Evolutionary conservation across 2,797 vertebrate genomes (phyloP).

Genomic region (Mycteria americana): DNA sequence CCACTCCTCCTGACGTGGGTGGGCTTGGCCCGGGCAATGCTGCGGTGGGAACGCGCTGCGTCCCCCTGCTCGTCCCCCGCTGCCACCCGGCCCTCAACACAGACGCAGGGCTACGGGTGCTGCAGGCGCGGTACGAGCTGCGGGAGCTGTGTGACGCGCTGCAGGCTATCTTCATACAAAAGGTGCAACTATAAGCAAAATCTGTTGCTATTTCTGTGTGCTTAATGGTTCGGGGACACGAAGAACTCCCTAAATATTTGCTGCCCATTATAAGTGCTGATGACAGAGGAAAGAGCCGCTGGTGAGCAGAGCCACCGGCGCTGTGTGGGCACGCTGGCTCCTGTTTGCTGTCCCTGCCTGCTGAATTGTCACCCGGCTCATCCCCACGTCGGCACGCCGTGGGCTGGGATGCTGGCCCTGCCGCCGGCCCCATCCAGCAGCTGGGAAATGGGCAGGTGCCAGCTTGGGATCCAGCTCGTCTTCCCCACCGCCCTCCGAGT

Average conservation of each 20-base stretch:
- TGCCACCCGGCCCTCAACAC: rapidly evolving
- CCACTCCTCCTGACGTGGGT: rapidly evolving
- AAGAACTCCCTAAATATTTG: not conserved
- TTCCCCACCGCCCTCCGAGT: rapidly evolving
- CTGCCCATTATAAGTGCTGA: not conserved
- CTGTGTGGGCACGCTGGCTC: not conserved
- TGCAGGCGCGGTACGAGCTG: not conserved
- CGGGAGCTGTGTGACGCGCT: not conserved
- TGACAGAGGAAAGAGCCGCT: not conserved
- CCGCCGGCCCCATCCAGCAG: rapidly evolving
- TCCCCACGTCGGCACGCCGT: rapidly evolving
- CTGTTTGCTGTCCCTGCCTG: not conserved
- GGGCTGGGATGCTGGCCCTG: not conserved
- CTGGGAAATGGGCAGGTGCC: not conserved
- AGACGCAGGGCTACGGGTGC: not conserved
- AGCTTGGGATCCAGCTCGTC: not conserved
- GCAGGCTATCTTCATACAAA: not conserved
- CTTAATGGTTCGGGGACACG: not conserved
- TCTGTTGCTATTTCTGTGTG: not conserved
- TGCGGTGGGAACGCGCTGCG: rapidly evolving
- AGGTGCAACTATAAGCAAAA: not conserved
- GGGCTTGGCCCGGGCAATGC: not conserved
- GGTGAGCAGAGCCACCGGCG: not conserved
- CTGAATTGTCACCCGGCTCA: not conserved
- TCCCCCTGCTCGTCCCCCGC: not conserved